Percentiles rank a stretch among this genome's conserved stretches.
Conservation (phyloP, 2,113 vertebrate genomes). For the Chaetura pelagica region DNA sequence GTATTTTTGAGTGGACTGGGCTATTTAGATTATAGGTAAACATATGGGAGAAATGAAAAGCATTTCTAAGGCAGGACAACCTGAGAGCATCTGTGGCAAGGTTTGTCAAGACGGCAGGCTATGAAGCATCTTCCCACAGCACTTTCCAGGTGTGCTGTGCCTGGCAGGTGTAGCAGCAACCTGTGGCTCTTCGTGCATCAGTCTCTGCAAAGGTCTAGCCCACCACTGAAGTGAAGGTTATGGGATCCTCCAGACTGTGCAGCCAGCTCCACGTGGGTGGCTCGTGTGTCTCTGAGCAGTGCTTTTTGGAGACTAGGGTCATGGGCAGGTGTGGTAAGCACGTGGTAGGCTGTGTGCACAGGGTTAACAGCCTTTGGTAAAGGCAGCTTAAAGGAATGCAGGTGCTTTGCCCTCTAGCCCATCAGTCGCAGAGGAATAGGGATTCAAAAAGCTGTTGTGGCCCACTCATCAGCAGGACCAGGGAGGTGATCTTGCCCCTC, state of each 20-base stretch:
- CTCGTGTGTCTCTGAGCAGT: not conserved
- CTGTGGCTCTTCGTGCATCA: fast-evolving
- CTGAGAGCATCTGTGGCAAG: not conserved
- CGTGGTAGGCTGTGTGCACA: fast-evolving
- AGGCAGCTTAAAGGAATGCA: not conserved
- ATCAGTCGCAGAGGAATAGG: not conserved
- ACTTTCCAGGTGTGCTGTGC: not conserved
- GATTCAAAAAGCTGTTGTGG: not conserved
- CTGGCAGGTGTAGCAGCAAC: not conserved
- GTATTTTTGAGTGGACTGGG: constrained; percentile 7
- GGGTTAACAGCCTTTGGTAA: not conserved
- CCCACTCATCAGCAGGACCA: not conserved
- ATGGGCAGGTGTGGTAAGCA: not conserved
- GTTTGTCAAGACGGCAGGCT: not conserved
- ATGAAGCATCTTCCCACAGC: not conserved
- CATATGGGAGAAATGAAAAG: not conserved
- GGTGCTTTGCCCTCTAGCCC: not conserved
- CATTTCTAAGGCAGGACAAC: not conserved
- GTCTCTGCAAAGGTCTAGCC: not conserved
- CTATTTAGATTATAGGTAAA: constrained; percentile 50
- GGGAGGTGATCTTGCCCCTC: too few relatives aligned
- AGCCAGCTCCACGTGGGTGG: not conserved
- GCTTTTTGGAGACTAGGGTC: not conserved
- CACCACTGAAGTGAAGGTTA: not conserved
- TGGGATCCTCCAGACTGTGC: not conserved